Percentiles rank a stretch among this genome's conserved stretches.
Conservation (phyloP, 2,888 invertebrate genomes). For the Aporophyla nigra region DNA sequence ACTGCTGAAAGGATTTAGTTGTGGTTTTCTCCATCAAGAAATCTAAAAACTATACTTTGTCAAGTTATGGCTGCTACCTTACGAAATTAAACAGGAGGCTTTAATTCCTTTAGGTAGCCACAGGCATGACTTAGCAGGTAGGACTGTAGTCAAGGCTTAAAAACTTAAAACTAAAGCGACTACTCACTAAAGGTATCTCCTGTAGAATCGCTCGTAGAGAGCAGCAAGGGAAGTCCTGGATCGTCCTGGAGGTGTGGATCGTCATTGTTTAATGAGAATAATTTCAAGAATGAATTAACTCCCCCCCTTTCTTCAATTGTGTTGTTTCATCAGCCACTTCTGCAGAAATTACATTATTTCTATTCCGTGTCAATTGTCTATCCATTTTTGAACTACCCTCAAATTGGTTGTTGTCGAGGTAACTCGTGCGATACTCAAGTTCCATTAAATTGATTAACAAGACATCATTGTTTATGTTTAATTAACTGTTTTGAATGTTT, state of each 20-base stretch:
- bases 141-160: too few relatives aligned
- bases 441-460: slow-evolving; percentile 32
- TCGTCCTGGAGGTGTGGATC: too few relatives aligned
- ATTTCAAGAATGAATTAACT: slow-evolving; percentile 4
- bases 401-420: slow-evolving; percentile 21
- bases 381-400: slow-evolving; percentile 17
- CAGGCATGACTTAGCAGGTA: too few relatives aligned
- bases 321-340: slow-evolving; percentile 15
- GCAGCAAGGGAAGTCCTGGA: too few relatives aligned
- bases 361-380: slow-evolving; percentile 27
- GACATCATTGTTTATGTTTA: slow-evolving; percentile 19
- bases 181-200: too few relatives aligned
- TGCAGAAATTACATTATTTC: slow-evolving; percentile 11
- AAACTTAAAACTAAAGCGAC: too few relatives aligned
- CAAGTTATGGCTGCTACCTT: too few relatives aligned
- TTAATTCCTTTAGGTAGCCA: too few relatives aligned
- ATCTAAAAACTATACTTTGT: not conserved
- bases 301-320: not conserved
- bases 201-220: too few relatives aligned
- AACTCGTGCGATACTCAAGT: not conserved
- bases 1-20: not conserved
- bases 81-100: too few relatives aligned
- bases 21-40: not conserved
- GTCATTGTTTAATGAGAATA: not conserved
- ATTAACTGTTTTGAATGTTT: slow-evolving; percentile 24